Evolutionary conservation across 2,888 invertebrate species (phyloP), one percentile per base, ranked within the genome.

Genomic region (Prosopocoilus inquinatus): DNA sequence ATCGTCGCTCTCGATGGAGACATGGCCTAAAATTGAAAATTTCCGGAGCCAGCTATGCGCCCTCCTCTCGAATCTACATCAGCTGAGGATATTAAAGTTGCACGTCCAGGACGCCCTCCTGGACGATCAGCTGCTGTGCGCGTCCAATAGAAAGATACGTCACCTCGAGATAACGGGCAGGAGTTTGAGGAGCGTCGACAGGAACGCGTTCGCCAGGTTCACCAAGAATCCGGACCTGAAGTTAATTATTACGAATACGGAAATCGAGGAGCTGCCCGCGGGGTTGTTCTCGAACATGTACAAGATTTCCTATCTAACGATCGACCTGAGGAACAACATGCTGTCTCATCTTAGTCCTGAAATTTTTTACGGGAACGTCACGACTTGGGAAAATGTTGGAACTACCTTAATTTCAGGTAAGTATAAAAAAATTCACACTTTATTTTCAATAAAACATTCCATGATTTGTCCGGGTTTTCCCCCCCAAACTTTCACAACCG

Each of bases 331-430:
- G 59, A 84, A 87, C 72, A 95, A 95, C 79, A 84, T 86, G 77
- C 82, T 94, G 70, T 84, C 86, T 34, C 85, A 87, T 55, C 81
- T 94, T 61, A 89, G 89, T 72, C 89, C 92, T 50, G 90, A 91
- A 60, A 88, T 90, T 59, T 89, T 94, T 74, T 94, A 94, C 75
- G 90, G 90, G 20, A 93, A 94, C 75, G 86, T 88, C 64, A 89
- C 90, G 16, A 86, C 87, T 66, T 93, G 93, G 93, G 92, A 92
- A 76, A 87, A 88, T 63, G 88, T 91, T 62, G 93, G 93, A 9
- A 93, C 94, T 3, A 89, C 91, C 71, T 83, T 92, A 72, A 86
- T 94, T 53, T 87, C 89, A 78, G 90, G 90, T 89, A 77, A 78
- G 80, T 45, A 70, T 39, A 41, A 11, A 28, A 9, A 11, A n/a